Evolutionary conservation across 2,797 vertebrate genomes (phyloP), one percentile per base, ranked within the genome.

Genomic region (Pristis pectinata): DNA sequence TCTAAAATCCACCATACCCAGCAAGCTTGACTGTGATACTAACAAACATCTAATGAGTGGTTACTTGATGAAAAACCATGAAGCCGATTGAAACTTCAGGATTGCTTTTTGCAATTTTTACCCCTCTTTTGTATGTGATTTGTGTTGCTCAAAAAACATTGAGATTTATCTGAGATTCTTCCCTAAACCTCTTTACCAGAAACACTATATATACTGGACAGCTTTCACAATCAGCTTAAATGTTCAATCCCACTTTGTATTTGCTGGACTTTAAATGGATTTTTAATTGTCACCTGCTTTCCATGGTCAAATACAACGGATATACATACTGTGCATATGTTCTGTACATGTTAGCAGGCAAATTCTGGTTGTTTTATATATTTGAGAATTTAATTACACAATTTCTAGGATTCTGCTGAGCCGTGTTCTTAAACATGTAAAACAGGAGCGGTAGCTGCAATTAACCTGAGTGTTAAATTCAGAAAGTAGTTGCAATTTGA

Each of bases 401-500:
- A 56, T 94, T 74, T 94, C 92, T 94, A 72, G 70, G 92, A 49
- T 94, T 94, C 70, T 74, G 70, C 92, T 74, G 67, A 74, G 67
- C 92, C 92, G 27, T 53, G 70, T 94, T 94, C 70, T 76, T 10
- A 76, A 76, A 74, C 49, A 76, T 74, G 92, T 76, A 94, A 94
- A 94, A 74, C 70, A 94, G 92, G 70, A 30, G 44, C 70, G 13
- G 92, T 49, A 76, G 27, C 70, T 94, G 92, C 92, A 74, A 56
- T 56, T 76, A 53, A 53, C 70, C 17, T 91, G 87, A 91, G 70
- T 74, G 76, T 94, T 94, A 74, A 53, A 94, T 76, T 49, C 70
- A 94, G 92, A 94, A 94, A 94, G 67, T 94, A 94, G 92, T 76
- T 94, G 37, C 92, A 94, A 94, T 76, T 94, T 56, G 30, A 94